Evolutionary conservation across 2,797 vertebrate species (phyloP).

Genomic region (Bufotes viridis): DNA sequence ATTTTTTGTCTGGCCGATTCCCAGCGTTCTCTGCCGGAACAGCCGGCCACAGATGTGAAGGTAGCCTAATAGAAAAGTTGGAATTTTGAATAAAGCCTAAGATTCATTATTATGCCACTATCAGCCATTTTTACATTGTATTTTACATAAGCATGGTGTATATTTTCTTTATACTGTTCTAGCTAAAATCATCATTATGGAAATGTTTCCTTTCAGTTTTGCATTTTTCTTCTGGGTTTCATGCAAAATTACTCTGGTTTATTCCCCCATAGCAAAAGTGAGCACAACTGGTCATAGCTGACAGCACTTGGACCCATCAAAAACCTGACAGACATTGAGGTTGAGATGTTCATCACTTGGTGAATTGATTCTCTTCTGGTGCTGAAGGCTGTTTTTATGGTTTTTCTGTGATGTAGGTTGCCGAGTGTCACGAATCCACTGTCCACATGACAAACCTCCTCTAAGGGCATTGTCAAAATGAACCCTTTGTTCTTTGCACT

Average conservation of each 20-base stretch:
- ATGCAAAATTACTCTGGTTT: neutral
- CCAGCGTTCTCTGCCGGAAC: too few relatives aligned
- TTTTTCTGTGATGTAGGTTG: conserved; percentile 51
- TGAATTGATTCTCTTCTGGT: conserved; percentile 74
- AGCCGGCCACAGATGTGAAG: too few relatives aligned
- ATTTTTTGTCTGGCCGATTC: too few relatives aligned
- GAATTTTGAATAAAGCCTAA: too few relatives aligned
- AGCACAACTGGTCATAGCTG: conserved; percentile 57
- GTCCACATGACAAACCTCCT: too few relatives aligned
- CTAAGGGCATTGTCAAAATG: too few relatives aligned
- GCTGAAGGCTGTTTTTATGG: conserved; percentile 71
- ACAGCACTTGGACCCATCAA: conserved; percentile 67
- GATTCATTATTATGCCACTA: too few relatives aligned
- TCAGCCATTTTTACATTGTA: too few relatives aligned
- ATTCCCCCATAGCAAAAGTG: neutral
- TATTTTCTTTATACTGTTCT: neutral
- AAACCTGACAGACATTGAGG: conserved; percentile 70
- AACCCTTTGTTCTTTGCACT: too few relatives aligned
- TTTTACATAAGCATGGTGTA: too few relatives aligned
- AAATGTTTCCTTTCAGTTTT: neutral
- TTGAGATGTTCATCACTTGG: conserved; percentile 71
- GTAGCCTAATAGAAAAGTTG: too few relatives aligned
- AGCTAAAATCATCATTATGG: neutral
- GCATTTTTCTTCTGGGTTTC: neutral
- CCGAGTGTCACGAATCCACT: too few relatives aligned